A percentile compares a stretch with the other conserved stretches of the same genome.
Evolutionary conservation across 92 coral and sea anemone species (phyloP).

Genomic region (Zoanthus sociatus): DNA sequence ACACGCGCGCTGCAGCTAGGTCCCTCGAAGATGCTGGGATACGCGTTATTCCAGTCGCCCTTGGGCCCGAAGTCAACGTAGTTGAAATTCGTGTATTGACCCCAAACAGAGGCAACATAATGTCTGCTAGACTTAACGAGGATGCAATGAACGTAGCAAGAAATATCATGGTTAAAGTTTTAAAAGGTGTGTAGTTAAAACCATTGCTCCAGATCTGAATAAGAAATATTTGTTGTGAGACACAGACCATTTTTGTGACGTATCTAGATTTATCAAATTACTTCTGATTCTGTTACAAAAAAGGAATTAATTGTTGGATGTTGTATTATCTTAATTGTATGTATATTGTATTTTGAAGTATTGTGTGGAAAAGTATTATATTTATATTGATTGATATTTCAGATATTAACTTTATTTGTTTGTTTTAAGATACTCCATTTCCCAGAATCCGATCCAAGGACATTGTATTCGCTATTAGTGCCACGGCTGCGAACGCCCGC

Average conservation of each 20-base stretch:
- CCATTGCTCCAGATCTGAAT: neutral
- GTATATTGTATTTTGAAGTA: too few species aligned
- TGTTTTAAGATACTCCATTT: slow-evolving; percentile 29
- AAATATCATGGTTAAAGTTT: slow-evolving; percentile 36
- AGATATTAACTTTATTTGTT: neutral
- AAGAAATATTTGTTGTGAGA: neutral
- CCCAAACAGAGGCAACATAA: slow-evolving; percentile 61
- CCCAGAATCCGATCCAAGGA: slow-evolving; percentile 56
- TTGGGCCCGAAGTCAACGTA: slow-evolving; percentile 61
- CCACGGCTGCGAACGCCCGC: slow-evolving; percentile 52
- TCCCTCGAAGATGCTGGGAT: slow-evolving; percentile 75
- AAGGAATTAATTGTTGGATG: too few species aligned
- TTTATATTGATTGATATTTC: neutral
- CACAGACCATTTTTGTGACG: too few species aligned
- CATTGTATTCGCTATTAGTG: slow-evolving; percentile 81
- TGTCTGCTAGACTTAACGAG: slow-evolving; percentile 19
- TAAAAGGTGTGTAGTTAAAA: slow-evolving; percentile 47
- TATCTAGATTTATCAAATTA: too few species aligned
- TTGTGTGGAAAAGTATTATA: neutral
- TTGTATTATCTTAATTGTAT: too few species aligned
- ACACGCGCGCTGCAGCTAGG: slow-evolving; percentile 34
- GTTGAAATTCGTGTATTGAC: slow-evolving; percentile 60
- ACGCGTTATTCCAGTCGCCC: slow-evolving; percentile 63
- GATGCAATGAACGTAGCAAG: slow-evolving; percentile 27
- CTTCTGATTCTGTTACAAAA: too few species aligned